A percentile compares a stretch with the other conserved stretches of the same genome.
phyloP scores from a whole-genome alignment of 2,888 invertebrate species.

The Orthonevra nobilis region DNA sequence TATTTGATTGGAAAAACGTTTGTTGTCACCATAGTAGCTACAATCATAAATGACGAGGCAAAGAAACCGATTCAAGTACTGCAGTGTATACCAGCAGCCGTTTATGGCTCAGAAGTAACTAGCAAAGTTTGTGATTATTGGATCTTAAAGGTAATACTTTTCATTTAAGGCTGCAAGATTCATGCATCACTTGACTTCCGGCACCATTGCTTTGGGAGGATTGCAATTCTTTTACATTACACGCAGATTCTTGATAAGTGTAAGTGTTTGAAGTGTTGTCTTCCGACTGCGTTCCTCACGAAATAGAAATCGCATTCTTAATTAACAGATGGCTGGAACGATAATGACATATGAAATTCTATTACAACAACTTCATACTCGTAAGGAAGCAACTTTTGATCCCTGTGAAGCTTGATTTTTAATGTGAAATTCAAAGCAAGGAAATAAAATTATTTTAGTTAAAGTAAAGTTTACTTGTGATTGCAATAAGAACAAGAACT shows the following conservation, averaged over 20 bases:
- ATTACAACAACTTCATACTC: constrained; percentile 65
- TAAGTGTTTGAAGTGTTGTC: constrained; percentile 72
- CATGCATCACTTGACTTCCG: constrained; percentile 81
- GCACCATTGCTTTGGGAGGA: constrained; percentile 81
- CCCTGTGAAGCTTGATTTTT: constrained; percentile 69
- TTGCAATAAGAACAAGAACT: too few relatives aligned
- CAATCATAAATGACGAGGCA: constrained; percentile 81
- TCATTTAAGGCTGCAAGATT: constrained; percentile 81
- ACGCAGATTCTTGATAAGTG: constrained; percentile 81
- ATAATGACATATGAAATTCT: constrained; percentile 81
- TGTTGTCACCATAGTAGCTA: constrained; percentile 80
- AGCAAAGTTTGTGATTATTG: background rate
- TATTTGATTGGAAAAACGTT: constrained; percentile 80
- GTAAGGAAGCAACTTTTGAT: constrained; percentile 71
- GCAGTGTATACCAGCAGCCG: constrained; percentile 80
- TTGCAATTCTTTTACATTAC: constrained; percentile 82
- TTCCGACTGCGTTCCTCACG: background rate
- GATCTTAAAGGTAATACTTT: background rate
- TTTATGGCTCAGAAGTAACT: constrained; percentile 80
- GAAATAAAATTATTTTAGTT: too few relatives aligned
- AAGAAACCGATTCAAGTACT: constrained; percentile 80
- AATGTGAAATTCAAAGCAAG: too few relatives aligned
- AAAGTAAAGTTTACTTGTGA: too few relatives aligned
- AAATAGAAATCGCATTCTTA: too few relatives aligned
- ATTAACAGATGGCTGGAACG: constrained; percentile 82